These are phyloP conservation scores for Pycnomerus fuliginosus DNA, from an alignment of 2,888 invertebrate genomes.

Conservation along the genomic window DNA sequence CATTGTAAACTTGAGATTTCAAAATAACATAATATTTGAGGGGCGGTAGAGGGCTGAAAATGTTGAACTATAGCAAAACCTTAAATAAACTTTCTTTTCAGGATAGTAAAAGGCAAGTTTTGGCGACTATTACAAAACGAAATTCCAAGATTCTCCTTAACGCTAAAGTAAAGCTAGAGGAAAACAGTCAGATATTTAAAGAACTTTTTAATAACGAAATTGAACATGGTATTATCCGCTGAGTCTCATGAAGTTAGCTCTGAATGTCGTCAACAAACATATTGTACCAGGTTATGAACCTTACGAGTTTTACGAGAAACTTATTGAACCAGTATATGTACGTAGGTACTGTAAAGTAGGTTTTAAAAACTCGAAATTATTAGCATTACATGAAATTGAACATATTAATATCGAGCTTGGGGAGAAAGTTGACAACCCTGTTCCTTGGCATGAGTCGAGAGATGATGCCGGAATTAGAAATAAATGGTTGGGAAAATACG, in stretches of 20 bases:
- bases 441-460: constrained; percentile 39
- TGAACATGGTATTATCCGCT: constrained; percentile 43
- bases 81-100: no score
- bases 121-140: no score
- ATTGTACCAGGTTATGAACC: constrained; percentile 42
- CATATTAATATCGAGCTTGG: constrained; percentile 48
- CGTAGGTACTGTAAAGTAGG: constrained; percentile 42
- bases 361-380: constrained; percentile 41
- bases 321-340: constrained; percentile 40
- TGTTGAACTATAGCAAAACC: no score
- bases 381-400: constrained; percentile 46
- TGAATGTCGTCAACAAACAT: constrained; percentile 44
- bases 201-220: constrained; percentile 32
- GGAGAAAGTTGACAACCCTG: constrained; percentile 44
- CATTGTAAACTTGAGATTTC: no score
- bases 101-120: no score
- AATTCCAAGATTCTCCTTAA: no score
- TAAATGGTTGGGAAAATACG: constrained; percentile 41
- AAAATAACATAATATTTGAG: no score
- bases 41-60: no score
- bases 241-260: constrained; percentile 39
- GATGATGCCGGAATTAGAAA: constrained; percentile 44
- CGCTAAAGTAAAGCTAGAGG: not conserved
- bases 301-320: constrained; percentile 26
- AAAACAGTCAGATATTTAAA: constrained; percentile 19